Evolutionary conservation across 2,888 invertebrate species (phyloP).

Genomic region (Agrotis segetum): DNA sequence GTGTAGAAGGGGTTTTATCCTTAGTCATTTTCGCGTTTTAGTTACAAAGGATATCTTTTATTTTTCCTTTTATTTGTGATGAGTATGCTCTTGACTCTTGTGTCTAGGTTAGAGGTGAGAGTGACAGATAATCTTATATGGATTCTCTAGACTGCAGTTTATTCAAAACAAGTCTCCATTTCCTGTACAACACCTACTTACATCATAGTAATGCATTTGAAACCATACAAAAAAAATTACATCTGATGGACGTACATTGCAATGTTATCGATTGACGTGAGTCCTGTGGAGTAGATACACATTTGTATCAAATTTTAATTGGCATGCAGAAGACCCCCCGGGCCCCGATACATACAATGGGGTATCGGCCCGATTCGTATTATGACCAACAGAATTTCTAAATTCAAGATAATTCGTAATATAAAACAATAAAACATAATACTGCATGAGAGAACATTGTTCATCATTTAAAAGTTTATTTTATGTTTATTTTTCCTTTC

Average conservation of each 20-base stretch:
- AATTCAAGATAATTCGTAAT: too few relatives aligned
- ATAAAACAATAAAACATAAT: too few relatives aligned
- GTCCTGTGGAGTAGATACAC: not conserved
- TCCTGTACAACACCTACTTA: not conserved
- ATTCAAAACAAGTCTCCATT: not conserved
- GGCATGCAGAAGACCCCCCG: slow-evolving; percentile 14
- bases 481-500: not conserved
- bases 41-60: not conserved
- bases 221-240: not conserved
- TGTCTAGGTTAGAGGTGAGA: too few relatives aligned
- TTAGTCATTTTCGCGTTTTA: not conserved
- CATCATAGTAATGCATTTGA: not conserved
- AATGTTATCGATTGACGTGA: not conserved
- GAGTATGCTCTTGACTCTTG: too few relatives aligned
- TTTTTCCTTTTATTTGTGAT: too few relatives aligned
- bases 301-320: slow-evolving; percentile 5
- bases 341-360: not conserved
- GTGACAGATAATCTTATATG: too few relatives aligned
- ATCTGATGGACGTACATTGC: slow-evolving; percentile 1
- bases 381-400: too few relatives aligned
- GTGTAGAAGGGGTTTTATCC: not conserved
- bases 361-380: too few relatives aligned
- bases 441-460: too few relatives aligned
- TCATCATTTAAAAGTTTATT: too few relatives aligned
- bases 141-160: not conserved